Base-by-base conservation (phyloP, 2,888 invertebrate genomes). In the Agrochola lychnidis region DNA sequence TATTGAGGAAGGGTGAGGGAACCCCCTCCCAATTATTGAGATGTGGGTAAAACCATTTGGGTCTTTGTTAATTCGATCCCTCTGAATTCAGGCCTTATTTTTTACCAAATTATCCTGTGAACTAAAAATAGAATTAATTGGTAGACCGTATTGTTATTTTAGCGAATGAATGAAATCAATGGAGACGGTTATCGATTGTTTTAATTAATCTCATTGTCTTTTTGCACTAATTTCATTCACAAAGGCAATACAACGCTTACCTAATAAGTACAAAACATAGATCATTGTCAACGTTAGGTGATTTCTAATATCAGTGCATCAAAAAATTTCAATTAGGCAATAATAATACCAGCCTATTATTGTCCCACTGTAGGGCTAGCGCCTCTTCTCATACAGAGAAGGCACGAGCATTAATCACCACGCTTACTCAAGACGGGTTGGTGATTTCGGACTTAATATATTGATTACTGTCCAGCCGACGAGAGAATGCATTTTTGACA, bases 31-130 rank as follows among this genome's bases (percentile, higher is more conserved):
- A 19, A 30, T 16, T 25, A 36, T 40, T 16, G 51, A 71, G 66
- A 63, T 74, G 61, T 71, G 59, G 68, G 30, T 22, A 67, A 69
- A 75, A 53, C 81, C 62, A 80, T 78, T 76, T 48, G n/a, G 48
- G 6, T 12, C 10, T 19, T 42, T 36, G 59, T 69, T 74, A 76
- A 72, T 74, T 67, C 51, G 64, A 71, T 71, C 66, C 22, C 42
- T 70, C 36, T 5, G n/a, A 40, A 57, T 64, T 59, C 25, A 63
- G 10, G 42, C 4, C n/a, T 30, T 30, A 30, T 53, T 70, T 53
- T 7, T 68, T n/a, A 61, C 19, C 14, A 56, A 70, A 51, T 53
- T 57, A 62, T 68, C 16, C 10, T 45, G 59, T 61, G 56, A 69
- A 56, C 16, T 22, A 40, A 63, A 66, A 48, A 42, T 12, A 3